Conservation (phyloP, 2,888 invertebrate species). For the Ectemnius continuus region DNA sequence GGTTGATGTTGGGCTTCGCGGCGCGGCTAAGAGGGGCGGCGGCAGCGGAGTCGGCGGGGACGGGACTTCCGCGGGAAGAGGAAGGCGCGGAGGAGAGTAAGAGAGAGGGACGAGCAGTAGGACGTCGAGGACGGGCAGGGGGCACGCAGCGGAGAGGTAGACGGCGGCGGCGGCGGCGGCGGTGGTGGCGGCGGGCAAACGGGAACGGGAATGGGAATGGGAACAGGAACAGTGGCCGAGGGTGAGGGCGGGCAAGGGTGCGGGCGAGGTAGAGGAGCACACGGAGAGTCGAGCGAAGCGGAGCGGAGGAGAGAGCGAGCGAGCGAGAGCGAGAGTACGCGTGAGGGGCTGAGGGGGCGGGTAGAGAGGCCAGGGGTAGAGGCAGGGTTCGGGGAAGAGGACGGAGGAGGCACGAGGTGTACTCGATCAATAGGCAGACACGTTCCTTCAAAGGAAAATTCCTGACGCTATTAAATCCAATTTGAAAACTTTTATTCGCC, state of each 20-base stretch:
- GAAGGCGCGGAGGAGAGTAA: neutral
- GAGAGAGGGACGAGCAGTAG: neutral
- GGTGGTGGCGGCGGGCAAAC: neutral
- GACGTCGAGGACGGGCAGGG: neutral
- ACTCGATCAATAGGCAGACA: constrained; percentile 72
- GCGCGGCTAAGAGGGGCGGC: neutral
- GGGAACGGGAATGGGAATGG: constrained; percentile 8
- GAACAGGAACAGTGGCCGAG: constrained; percentile 10
- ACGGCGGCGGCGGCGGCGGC: too few relatives aligned
- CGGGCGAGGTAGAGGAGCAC: constrained; percentile 5
- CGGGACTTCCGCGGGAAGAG: constrained; percentile 5
- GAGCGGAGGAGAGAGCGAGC: constrained; percentile 13
- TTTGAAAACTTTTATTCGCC: constrained; percentile 75
- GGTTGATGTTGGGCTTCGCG: neutral
- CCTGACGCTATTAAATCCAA: constrained; percentile 77
- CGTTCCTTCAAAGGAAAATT: constrained; percentile 76
- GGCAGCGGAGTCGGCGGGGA: neutral
- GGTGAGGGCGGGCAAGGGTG: constrained; percentile 12
- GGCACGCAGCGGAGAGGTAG: too few relatives aligned
- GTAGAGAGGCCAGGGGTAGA: constrained; percentile 10
- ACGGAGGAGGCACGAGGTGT: constrained; percentile 36
- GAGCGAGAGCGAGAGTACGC: neutral
- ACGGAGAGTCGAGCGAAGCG: too few relatives aligned
- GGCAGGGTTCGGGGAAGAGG: constrained; percentile 11
- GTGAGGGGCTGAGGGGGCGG: constrained; percentile 15